Evolutionary conservation across 2,888 invertebrate genomes (phyloP).

Genomic region (Halictus ligatus): DNA sequence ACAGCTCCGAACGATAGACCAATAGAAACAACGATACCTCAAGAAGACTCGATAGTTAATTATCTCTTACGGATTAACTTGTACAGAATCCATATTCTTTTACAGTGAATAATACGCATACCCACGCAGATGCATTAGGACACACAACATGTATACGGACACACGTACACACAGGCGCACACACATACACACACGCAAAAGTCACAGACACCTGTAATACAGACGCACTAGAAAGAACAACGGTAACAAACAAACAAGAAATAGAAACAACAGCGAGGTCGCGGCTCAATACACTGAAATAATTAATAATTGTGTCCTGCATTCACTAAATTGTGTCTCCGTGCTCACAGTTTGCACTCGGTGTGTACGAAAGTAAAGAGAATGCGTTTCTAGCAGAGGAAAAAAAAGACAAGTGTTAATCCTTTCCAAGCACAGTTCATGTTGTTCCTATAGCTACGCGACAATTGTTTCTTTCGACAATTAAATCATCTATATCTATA

Average conservation of each 20-base stretch:
- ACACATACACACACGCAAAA: background rate
- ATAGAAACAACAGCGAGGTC: slow-evolving; percentile 58
- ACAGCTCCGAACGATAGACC: slow-evolving; percentile 82
- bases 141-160: slow-evolving; percentile 46
- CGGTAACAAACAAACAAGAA: slow-evolving; percentile 38
- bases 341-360: slow-evolving; percentile 73
- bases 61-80: slow-evolving; percentile 82
- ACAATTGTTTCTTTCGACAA: slow-evolving; percentile 81
- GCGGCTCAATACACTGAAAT: slow-evolving; percentile 59
- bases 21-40: slow-evolving; percentile 85
- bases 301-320: slow-evolving; percentile 63
- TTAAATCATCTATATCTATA: slow-evolving; percentile 80
- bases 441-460: slow-evolving; percentile 82
- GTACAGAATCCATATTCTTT: slow-evolving; percentile 84
- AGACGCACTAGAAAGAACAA: slow-evolving; percentile 53
- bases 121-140: slow-evolving; percentile 54
- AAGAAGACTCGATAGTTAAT: slow-evolving; percentile 84
- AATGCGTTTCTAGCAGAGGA: slow-evolving; percentile 67
- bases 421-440: slow-evolving; percentile 80
- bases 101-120: slow-evolving; percentile 78
- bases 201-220: background rate
- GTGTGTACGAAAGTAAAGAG: slow-evolving; percentile 64
- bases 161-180: slow-evolving; percentile 48
- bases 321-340: slow-evolving; percentile 73
- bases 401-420: slow-evolving; percentile 66